Conservation (phyloP, 2,113 vertebrate species). For the Chelonoidis abingdonii region DNA sequence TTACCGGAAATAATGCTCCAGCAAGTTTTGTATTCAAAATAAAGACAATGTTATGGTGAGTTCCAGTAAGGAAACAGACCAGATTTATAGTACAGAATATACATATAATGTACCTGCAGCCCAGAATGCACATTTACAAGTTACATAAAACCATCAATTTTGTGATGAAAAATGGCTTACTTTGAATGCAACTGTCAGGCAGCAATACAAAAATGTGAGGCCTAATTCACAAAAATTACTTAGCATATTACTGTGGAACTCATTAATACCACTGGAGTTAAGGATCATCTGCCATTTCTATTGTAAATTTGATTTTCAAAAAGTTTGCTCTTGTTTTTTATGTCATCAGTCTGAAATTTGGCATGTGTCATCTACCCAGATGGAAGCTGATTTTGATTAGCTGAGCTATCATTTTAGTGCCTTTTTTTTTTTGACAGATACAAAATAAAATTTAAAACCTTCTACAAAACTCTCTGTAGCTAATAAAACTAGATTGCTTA, state of each 20-base stretch:
- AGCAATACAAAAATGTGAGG: not conserved
- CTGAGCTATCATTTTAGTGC: slow-evolving; percentile 33
- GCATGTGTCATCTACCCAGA: slow-evolving; percentile 11
- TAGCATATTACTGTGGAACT: not conserved
- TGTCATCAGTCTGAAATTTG: slow-evolving; percentile 20
- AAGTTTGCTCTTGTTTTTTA: slow-evolving; percentile 20
- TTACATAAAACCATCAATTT: slow-evolving; percentile 17
- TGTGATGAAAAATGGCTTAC: slow-evolving; percentile 5
- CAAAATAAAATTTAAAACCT: slow-evolving; percentile 21
- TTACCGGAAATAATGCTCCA: slow-evolving; percentile 58
- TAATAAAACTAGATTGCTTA: slow-evolving; percentile 51
- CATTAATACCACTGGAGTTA: not conserved
- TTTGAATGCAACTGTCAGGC: not conserved
- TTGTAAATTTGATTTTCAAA: slow-evolving; percentile 32
- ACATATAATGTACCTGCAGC: not conserved
- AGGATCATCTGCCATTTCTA: not conserved
- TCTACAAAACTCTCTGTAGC: not conserved
- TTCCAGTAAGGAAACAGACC: slow-evolving; percentile 38
- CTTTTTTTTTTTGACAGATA: slow-evolving; percentile 35
- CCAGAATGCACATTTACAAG: slow-evolving; percentile 34
- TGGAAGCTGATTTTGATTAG: slow-evolving; percentile 36
- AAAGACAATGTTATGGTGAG: slow-evolving; percentile 59
- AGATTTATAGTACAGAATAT: slow-evolving; percentile 51
- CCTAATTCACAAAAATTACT: not conserved
- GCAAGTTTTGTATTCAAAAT: slow-evolving; percentile 46